Conservation (phyloP, 2,888 invertebrate genomes). For the Automeris io region DNA sequence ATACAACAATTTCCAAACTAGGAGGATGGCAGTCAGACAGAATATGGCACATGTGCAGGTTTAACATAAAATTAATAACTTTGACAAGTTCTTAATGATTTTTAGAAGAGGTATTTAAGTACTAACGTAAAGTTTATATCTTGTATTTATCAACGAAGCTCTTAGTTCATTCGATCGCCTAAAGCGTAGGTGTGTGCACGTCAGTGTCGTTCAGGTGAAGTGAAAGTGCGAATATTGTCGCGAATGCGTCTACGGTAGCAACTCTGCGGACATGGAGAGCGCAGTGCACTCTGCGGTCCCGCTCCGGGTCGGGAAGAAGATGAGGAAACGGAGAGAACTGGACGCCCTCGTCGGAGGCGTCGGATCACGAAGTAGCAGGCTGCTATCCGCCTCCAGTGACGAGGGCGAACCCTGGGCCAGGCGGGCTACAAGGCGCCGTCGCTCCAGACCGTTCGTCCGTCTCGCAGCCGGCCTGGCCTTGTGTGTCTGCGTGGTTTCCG, state of each 20-base stretch:
- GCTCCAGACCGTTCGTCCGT: conserved; percentile 72
- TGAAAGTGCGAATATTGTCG: conserved; percentile 36
- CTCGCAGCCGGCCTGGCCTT: conserved; percentile 79
- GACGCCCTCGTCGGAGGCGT: conserved; percentile 82
- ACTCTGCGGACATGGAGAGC: conserved; percentile 56
- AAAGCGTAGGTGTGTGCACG: conserved; percentile 18
- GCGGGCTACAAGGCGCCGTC: conserved; percentile 46
- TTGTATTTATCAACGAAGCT: conserved; percentile 10
- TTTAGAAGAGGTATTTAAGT: conserved; percentile 1
- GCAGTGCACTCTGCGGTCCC: conserved; percentile 79
- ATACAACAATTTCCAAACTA: not conserved
- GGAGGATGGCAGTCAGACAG: conserved; percentile 6
- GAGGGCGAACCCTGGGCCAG: conserved; percentile 76
- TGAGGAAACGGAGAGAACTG: conserved; percentile 85
- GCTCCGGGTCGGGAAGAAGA: conserved; percentile 83
- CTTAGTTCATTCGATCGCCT: conserved; percentile 50
- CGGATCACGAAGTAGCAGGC: conserved; percentile 68
- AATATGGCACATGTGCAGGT: not conserved
- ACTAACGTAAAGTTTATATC: conserved; percentile 1
- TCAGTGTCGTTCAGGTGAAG: conserved; percentile 18
- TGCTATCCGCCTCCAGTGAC: conserved; percentile 79
- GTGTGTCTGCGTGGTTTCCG: conserved; percentile 80
- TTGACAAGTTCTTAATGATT: conserved; percentile 4
- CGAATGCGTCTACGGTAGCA: conserved; percentile 65
- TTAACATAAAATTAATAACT: conserved; percentile 1